These are phyloP conservation scores for Aleiodes testaceus DNA, from an alignment of 2,888 invertebrate species.

Conservation along the genomic window DNA sequence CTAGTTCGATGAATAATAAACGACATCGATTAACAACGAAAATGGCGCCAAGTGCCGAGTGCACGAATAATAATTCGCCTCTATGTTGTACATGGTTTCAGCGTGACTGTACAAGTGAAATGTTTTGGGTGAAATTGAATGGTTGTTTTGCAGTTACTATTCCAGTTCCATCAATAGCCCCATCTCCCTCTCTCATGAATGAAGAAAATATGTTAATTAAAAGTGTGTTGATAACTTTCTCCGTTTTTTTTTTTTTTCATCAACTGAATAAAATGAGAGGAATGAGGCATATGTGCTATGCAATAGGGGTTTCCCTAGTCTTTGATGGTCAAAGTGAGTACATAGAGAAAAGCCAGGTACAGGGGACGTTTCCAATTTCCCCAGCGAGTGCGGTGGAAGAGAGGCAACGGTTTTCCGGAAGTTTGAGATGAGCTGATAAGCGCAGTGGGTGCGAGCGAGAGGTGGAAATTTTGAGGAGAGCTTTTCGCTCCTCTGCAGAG, in stretches of 20 bases:
- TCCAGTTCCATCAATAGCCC: background rate
- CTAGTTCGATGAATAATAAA: conserved; percentile 65
- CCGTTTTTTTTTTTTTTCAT: background rate
- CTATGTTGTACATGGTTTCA: conserved; percentile 12
- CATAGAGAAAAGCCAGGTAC: conserved; percentile 24
- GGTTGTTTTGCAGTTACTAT: conserved; percentile 20
- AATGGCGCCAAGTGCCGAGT: conserved; percentile 59
- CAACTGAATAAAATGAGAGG: background rate
- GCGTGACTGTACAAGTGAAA: conserved; percentile 24
- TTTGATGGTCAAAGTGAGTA: conserved; percentile 31
- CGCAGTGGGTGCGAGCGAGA: conserved; percentile 40
- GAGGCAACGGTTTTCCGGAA: conserved; percentile 10
- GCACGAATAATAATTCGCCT: conserved; percentile 61
- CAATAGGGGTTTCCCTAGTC: background rate
- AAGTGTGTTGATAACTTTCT: conserved; percentile 23
- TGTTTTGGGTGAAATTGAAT: conserved; percentile 27
- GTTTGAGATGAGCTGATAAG: conserved; percentile 43
- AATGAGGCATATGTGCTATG: background rate
- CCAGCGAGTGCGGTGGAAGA: conserved; percentile 10
- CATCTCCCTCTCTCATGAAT: no score
- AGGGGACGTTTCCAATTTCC: conserved; percentile 39
- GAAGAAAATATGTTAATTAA: background rate
- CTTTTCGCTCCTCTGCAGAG: background rate
- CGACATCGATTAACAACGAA: conserved; percentile 63
- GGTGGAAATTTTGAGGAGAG: conserved; percentile 8